Base-by-base conservation (phyloP, 2,113 vertebrate genomes). In the Uria lomvia region DNA sequence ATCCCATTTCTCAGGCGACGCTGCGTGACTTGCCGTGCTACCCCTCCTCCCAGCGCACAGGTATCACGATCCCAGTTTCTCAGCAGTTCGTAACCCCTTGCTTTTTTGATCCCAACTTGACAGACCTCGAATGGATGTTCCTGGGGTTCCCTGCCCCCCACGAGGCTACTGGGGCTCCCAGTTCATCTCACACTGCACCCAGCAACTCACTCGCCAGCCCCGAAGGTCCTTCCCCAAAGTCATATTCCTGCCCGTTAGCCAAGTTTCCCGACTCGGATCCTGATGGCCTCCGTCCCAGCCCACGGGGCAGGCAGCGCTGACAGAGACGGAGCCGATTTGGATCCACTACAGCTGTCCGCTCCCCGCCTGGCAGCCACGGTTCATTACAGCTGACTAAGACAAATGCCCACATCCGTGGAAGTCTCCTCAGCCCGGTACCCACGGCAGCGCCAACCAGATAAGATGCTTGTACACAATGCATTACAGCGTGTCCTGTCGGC, bases 311-410 rank as follows among this genome's bases (percentile, higher is more conserved):
- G 55, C n/a, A 26, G n/a, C 36, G 0, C 52, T 11, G 59, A 18
- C 62, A 86, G 86, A 93, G 92, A 42, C 26, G 4, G 96, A 96
- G 80, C 58, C 29, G 58, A 59, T 81, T 45, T 81, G 96, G 95
- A 85, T 70, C n/a, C 77, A 14, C 58, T 59, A 42, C 95, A 92
- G 96, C 92, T 92, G 71, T 68, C 88, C 66, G 52, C 47, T 58
- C 72, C 73, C 89, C 12, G 19, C 66, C 90, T 73, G 82, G 94
- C 97, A 96, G 95, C 92, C 26, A 19, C 0, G 9, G 94, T 62
- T 97, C 96, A 47, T 86, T 88, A 84, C 6, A 43, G 85, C 89
- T 95, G 97, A 88, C 83, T 34, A 16, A 92, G 97, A 96, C 34
- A 75, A 90, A 96, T 90, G 91, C 87, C 92, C 58, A 8, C 36